Percentiles rank a stretch among this genome's conserved stretches.
Evolutionary conservation across 2,888 invertebrate genomes (phyloP).

Genomic region (Thymelicus sylvestris): DNA sequence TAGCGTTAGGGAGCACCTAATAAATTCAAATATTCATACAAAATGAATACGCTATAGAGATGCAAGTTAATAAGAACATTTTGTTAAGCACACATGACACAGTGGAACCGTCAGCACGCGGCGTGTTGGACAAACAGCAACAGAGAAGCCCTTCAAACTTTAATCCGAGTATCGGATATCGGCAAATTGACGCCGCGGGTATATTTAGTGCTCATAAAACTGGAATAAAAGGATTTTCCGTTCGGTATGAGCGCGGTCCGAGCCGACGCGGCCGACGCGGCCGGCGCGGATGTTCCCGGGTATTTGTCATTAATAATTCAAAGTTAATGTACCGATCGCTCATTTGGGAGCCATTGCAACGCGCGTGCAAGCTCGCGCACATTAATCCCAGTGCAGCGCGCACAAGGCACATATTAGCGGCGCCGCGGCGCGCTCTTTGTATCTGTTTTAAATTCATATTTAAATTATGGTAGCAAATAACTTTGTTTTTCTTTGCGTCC

Average conservation of each 20-base stretch:
- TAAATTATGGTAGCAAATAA: conserved; percentile 24
- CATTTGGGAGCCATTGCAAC: conserved; percentile 38
- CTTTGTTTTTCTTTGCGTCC: conserved; percentile 25
- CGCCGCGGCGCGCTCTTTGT: background rate
- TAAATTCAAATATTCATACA: no score
- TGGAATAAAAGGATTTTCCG: conserved; percentile 36
- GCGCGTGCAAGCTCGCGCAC: conserved; percentile 19
- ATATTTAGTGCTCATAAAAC: conserved; percentile 33
- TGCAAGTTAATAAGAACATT: no score
- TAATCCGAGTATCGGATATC: conserved; percentile 12
- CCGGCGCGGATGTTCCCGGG: conserved; percentile 14
- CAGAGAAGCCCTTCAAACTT: conserved; percentile 7
- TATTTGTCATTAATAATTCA: conserved; percentile 38
- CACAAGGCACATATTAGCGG: conserved; percentile 26
- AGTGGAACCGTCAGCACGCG: no score
- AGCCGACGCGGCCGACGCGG: conserved; percentile 9
- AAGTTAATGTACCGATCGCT: conserved; percentile 39
- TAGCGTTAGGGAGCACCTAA: no score
- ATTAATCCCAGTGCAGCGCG: conserved; percentile 21
- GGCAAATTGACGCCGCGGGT: conserved; percentile 16
- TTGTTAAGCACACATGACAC: no score
- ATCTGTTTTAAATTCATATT: conserved; percentile 31
- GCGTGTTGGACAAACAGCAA: background rate
- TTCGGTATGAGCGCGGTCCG: conserved; percentile 15
- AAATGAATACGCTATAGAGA: no score